Percentiles rank a stretch among this genome's conserved stretches.
Evolutionary conservation across 1,140 invertebrate genomes (phyloP).

Genomic region (Lanistes nyassanus): DNA sequence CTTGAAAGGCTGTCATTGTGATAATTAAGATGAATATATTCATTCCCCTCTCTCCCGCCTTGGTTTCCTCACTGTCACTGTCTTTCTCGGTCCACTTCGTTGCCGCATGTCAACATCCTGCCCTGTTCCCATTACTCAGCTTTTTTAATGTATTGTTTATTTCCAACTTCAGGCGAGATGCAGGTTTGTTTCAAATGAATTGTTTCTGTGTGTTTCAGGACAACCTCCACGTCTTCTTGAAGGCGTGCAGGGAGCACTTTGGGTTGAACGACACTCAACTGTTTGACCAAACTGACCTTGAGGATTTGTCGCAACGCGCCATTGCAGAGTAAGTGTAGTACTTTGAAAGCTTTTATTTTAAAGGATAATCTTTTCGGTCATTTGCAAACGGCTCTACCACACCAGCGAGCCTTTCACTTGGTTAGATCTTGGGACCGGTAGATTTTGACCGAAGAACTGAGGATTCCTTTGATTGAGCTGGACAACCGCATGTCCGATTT

Average conservation of each 20-base stretch:
- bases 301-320: slow-evolving; percentile 60
- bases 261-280: slow-evolving; percentile 59
- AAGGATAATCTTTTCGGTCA: no score
- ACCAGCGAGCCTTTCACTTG: no score
- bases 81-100: background rate
- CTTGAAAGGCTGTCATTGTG: no score
- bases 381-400: no score
- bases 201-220: slow-evolving; percentile 53
- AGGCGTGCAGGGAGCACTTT: slow-evolving; percentile 58
- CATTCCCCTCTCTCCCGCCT: background rate
- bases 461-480: no score
- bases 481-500: no score
- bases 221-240: slow-evolving; percentile 63
- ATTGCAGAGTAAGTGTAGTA: slow-evolving; percentile 59
- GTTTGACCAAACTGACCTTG: slow-evolving; percentile 62
- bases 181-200: background rate
- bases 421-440: no score
- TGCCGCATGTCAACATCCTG: background rate
- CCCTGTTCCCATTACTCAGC: background rate
- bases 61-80: background rate
- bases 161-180: background rate
- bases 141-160: background rate
- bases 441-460: no score
- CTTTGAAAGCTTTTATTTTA: no score
- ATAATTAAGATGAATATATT: no score